Percentiles rank a stretch among this genome's conserved stretches.
These are phyloP conservation scores for Ctenomys sociabilis DNA, from an alignment of 2,113 vertebrate species.

Conservation along the genomic window DNA sequence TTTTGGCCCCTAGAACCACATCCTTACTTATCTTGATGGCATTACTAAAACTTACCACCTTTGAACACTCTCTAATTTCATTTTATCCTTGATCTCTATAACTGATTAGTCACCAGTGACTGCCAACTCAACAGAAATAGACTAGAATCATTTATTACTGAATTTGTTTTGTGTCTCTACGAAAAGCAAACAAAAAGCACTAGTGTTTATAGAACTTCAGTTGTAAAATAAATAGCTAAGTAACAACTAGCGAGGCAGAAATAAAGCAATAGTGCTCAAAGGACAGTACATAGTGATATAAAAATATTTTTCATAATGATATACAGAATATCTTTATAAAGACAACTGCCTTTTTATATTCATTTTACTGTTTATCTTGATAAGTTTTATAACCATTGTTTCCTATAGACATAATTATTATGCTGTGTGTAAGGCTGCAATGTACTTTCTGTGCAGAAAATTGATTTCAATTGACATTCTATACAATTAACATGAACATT, in stretches of 20 bases:
- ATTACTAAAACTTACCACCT: neutral
- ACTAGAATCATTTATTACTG: neutral
- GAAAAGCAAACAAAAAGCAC: neutral
- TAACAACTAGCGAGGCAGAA: too few species aligned
- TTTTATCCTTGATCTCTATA: slow-evolving; percentile 11
- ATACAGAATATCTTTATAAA: slow-evolving; percentile 22
- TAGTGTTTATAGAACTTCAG: too few species aligned
- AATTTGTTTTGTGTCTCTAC: slow-evolving; percentile 15
- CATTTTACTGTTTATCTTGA: slow-evolving; percentile 46
- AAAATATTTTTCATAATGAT: slow-evolving; percentile 20
- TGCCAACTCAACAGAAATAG: neutral
- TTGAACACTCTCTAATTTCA: slow-evolving; percentile 34
- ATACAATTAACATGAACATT: slow-evolving; percentile 62
- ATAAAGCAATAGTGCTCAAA: neutral
- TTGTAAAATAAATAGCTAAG: too few species aligned
- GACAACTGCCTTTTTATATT: neutral
- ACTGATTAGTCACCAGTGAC: neutral
- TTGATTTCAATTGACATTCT: slow-evolving; percentile 62
- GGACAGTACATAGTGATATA: neutral
- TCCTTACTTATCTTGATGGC: neutral
- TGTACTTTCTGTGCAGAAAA: slow-evolving; percentile 40
- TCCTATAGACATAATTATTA: slow-evolving; percentile 19
- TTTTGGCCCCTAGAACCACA: neutral
- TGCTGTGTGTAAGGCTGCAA: slow-evolving; percentile 20
- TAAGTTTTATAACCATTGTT: slow-evolving; percentile 45